A percentile compares a stretch with the other conserved stretches of the same genome.
Evolutionary conservation across 2,797 vertebrate species (phyloP).

Genomic region (Anas acuta): DNA sequence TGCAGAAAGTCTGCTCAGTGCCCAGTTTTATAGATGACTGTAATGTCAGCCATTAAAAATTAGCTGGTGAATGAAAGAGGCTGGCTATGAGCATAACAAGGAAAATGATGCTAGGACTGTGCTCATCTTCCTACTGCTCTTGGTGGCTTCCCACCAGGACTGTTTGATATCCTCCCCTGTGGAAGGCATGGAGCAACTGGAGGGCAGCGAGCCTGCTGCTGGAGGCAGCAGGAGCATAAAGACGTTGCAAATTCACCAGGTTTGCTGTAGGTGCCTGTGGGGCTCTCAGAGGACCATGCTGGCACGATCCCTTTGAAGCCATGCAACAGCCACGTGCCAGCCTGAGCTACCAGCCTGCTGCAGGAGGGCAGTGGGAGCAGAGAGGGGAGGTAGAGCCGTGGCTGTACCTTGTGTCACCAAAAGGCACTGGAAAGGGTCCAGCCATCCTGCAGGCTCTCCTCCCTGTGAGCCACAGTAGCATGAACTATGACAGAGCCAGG

Average conservation of each 20-base stretch:
- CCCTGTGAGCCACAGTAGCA: background rate
- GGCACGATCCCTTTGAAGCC: background rate
- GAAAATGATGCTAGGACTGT: background rate
- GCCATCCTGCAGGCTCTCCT: background rate
- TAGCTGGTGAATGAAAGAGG: background rate
- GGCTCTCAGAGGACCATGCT: background rate
- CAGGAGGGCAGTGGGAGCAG: background rate
- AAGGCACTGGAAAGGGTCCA: background rate
- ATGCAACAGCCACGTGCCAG: background rate
- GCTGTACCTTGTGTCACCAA: background rate
- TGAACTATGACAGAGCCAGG: background rate
- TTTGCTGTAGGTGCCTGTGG: background rate
- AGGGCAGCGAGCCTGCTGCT: background rate
- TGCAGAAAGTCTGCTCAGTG: background rate
- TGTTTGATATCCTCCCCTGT: background rate
- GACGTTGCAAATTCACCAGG: background rate
- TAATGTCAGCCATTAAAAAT: background rate
- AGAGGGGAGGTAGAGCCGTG: background rate
- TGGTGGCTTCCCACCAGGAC: background rate
- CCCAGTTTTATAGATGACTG: background rate
- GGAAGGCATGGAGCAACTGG: background rate
- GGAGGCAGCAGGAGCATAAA: background rate
- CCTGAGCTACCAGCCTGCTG: background rate
- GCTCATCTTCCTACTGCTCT: background rate
- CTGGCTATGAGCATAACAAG: background rate